Percentiles rank a stretch among this genome's conserved stretches.
Evolutionary conservation across 2,113 vertebrate genomes (phyloP).

Genomic region (Caloenas nicobarica): DNA sequence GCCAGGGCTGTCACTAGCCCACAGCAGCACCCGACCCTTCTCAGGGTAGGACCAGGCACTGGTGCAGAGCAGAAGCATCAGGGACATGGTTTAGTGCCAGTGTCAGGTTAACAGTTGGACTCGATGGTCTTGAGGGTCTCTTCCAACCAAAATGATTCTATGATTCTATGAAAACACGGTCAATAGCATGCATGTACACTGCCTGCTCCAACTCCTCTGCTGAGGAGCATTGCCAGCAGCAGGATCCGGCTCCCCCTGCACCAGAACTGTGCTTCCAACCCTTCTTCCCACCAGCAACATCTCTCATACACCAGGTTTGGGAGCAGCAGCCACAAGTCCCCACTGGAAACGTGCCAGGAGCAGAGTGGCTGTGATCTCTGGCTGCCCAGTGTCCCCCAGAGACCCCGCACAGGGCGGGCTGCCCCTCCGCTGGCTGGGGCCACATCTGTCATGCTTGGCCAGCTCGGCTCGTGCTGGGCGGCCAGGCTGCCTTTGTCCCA

Average conservation of each 20-base stretch:
- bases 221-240: not conserved
- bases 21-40: not conserved
- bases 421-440: fast-evolving
- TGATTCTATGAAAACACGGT: not conserved
- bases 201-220: not conserved
- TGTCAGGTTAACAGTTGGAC: no score
- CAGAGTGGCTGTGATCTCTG: fast-evolving
- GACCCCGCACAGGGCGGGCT: fast-evolving
- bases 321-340: not conserved
- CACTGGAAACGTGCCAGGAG: not conserved
- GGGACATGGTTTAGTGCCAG: no score
- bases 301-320: not conserved
- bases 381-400: not conserved
- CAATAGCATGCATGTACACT: fast-evolving
- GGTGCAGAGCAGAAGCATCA: not conserved
- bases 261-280: not conserved
- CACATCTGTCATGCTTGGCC: not conserved
- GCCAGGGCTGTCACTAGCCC: not conserved
- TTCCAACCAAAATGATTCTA: no score
- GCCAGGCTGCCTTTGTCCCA: not conserved
- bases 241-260: not conserved
- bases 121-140: no score
- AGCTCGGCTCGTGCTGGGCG: not conserved
- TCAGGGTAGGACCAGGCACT: not conserved
- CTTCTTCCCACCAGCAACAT: not conserved